phyloP scores from a whole-genome alignment of 2,888 invertebrate species.

The Xestobium rufovillosum region DNA sequence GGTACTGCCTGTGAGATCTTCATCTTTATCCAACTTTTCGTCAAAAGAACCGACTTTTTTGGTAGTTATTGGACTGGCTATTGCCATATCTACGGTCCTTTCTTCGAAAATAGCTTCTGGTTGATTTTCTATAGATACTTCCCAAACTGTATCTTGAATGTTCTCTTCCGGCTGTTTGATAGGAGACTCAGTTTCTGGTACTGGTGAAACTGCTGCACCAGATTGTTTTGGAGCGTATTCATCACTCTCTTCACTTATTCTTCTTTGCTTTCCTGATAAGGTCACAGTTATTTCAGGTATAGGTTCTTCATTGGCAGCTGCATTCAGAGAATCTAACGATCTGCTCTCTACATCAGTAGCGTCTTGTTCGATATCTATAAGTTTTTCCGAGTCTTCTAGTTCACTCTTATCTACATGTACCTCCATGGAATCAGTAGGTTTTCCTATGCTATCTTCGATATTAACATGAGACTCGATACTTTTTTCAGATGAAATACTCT shows the following conservation, averaged over 20 bases:
- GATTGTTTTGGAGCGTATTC: conserved; percentile 30
- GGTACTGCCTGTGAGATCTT: conserved; percentile 35
- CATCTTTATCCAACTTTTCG: conserved; percentile 38
- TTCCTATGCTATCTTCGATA: conserved; percentile 33
- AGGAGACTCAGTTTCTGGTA: conserved; percentile 27
- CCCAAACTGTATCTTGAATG: conserved; percentile 47
- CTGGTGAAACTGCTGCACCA: conserved; percentile 10
- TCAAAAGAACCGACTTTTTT: conserved; percentile 22
- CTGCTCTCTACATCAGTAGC: conserved; percentile 37
- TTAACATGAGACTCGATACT: conserved; percentile 8
- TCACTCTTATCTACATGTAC: conserved; percentile 48
- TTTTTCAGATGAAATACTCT: conserved; percentile 33
- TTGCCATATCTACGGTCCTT: conserved; percentile 32
- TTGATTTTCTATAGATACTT: conserved; percentile 44
- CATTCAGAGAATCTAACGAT: conserved; percentile 33
- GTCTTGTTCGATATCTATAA: conserved; percentile 42
- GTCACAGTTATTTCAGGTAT: conserved; percentile 43
- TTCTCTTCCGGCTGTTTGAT: conserved; percentile 44
- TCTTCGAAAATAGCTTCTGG: conserved; percentile 35
- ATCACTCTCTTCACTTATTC: conserved; percentile 42
- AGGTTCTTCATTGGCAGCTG: conserved; percentile 27
- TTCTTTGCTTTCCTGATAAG: conserved; percentile 40
- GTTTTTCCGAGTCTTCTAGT: conserved; percentile 45
- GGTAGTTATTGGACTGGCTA: conserved; percentile 17
- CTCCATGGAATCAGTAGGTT: conserved; percentile 44